These are phyloP conservation scores for Tuberolachnus salignus DNA, from an alignment of 2,888 invertebrate genomes.

Conservation along the genomic window DNA sequence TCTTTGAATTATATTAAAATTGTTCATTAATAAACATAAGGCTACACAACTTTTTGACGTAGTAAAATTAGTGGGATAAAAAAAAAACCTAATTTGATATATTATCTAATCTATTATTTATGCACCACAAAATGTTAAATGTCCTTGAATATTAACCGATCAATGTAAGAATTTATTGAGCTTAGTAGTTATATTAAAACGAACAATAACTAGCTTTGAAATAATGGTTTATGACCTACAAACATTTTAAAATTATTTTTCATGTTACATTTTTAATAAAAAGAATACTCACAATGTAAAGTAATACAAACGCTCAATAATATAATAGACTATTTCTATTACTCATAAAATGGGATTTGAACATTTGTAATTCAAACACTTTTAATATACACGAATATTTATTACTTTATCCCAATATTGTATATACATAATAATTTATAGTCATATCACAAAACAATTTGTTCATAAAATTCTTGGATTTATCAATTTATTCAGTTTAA, in stretches of 20 bases:
- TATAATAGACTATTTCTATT: conserved; percentile 1
- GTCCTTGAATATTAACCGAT: conserved; percentile 1
- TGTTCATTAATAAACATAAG: conserved; percentile 19
- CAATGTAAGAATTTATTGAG: neutral
- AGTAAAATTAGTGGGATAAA: neutral
- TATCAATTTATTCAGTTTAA: neutral
- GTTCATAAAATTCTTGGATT: neutral
- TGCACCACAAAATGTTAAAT: neutral
- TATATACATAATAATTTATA: neutral
- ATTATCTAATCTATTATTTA: neutral
- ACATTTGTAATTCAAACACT: neutral
- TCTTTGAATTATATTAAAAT: neutral
- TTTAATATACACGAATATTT: neutral
- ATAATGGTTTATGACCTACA: neutral
- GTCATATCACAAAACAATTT: neutral
- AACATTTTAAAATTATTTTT: neutral
- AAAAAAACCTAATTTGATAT: neutral
- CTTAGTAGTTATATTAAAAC: neutral
- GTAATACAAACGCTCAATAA: conserved; percentile 8
- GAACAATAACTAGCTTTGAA: neutral
- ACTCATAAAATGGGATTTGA: neutral
- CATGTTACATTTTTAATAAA: neutral
- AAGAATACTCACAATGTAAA: neutral
- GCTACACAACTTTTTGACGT: conserved; percentile 5
- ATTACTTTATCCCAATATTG: neutral